These are phyloP conservation scores for Schizopygopsis pylzovi DNA, from an alignment of 2,797 vertebrate species.

Conservation along the genomic window DNA sequence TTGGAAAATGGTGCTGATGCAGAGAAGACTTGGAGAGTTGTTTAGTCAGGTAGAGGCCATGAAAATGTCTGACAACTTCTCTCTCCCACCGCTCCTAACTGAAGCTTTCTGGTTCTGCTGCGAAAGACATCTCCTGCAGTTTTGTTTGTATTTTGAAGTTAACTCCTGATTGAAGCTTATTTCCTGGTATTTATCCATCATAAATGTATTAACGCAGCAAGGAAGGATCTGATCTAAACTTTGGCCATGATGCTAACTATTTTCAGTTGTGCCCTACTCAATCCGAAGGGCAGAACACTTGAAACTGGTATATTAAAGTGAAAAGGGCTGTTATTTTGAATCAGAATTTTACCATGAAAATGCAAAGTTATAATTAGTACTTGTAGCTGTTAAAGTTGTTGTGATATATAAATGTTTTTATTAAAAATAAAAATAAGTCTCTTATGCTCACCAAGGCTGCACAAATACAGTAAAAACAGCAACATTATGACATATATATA, in stretches of 20 bases:
- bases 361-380: neutral
- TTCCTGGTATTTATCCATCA: conserved; percentile 8
- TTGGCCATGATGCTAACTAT: neutral
- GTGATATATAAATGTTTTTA: too few relatives aligned
- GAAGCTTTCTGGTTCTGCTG: neutral
- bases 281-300: neutral
- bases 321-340: neutral
- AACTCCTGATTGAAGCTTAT: neutral
- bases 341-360: neutral
- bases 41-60: conserved; percentile 31
- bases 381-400: conserved; percentile 1
- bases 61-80: conserved; percentile 8
- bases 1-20: conserved; percentile 47
- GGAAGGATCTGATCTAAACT: neutral
- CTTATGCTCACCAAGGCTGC: neutral
- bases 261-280: neutral
- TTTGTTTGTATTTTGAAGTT: conserved; percentile 21
- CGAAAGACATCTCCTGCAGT: conserved; percentile 14
- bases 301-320: neutral
- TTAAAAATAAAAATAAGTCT: neutral
- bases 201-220: neutral
- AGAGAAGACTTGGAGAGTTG: conserved; percentile 21
- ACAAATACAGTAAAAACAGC: neutral
- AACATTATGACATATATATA: neutral
- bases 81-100: neutral